Evolutionary conservation across 2,888 invertebrate species (phyloP), one percentile per base, ranked within the genome.

Genomic region (Cactoblastis cactorum): DNA sequence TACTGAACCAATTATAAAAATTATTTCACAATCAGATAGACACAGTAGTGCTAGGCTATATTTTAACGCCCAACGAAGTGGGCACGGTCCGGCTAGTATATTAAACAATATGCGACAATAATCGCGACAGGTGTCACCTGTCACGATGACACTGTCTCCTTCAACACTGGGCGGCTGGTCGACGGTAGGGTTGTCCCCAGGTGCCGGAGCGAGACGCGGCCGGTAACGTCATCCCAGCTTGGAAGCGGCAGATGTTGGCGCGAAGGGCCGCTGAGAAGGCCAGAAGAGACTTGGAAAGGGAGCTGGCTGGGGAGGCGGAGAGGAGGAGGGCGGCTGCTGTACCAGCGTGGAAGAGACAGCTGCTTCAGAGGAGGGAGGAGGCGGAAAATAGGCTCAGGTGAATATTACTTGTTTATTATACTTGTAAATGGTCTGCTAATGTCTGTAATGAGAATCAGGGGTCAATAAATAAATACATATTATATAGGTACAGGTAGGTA

Each of bases 221-320:
- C 5, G 98, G 98, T 0, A 96, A 96, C 72, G 91, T 94, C 37
- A 97, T 98, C 68, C 98, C 98, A 11, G 95, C 95, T 18, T 98
- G 98, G 98, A 98, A 98, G 77, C 90, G 97, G 9, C 97, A 98
- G 82, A 97, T 98, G 96, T 79, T 98, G 78, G 98, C 98, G 1
- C 94, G 97, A 69, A 96, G 98, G 77, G 96, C 97, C 0, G 98
- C 98, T 0, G 98, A 98, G 80, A 95, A 96, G 62, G 97, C 98
- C 8, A 93, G 95, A 61, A 95, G 95, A 69, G 97, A 98, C 71
- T 90, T 97, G 63, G 97, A 97, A 80, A 96, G 96, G 75, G 94
- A 96, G 69, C 90, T 97, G 67, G 94, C 94, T 3, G 91, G 93
- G 54, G 96, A 97, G 72, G 96, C 96, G 0, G 97, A 97, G 80